Percentiles rank a stretch among this genome's conserved stretches.
Evolutionary conservation across 2,113 vertebrate species (phyloP).

Genomic region (Motacilla tschutschensis): DNA sequence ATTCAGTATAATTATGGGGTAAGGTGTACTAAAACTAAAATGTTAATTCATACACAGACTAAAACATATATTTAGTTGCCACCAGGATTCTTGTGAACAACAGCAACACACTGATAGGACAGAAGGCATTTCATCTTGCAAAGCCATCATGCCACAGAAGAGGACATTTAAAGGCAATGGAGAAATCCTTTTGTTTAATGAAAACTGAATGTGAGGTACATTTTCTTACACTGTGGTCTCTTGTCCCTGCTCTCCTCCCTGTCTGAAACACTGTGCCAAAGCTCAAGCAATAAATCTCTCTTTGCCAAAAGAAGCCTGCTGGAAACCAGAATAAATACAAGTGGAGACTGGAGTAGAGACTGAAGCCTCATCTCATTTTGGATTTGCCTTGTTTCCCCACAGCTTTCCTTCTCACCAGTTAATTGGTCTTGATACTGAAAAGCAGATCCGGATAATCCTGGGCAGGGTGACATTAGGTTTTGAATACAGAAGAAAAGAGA

Average conservation of each 20-base stretch:
- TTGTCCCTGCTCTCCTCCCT: neutral
- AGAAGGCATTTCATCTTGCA: neutral
- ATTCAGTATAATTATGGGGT: neutral
- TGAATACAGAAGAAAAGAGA: neutral
- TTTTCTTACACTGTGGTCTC: neutral
- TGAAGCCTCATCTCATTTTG: neutral
- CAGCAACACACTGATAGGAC: neutral
- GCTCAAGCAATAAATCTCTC: neutral
- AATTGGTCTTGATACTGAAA: neutral
- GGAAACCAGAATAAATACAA: slow-evolving; percentile 17
- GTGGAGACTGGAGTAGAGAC: neutral
- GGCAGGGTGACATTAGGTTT: neutral
- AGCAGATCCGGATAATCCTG: neutral
- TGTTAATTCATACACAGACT: neutral
- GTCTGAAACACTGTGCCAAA: neutral
- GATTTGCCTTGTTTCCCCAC: neutral
- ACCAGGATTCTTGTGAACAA: neutral
- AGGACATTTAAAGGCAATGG: neutral
- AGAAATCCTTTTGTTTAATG: neutral
- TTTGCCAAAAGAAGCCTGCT: slow-evolving; percentile 11
- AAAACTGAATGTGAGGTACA: neutral
- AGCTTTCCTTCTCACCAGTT: neutral
- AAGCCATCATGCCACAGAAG: neutral
- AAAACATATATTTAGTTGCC: neutral
- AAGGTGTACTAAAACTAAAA: neutral